Conservation (phyloP, 2,113 vertebrate genomes). For the Solea senegalensis region DNA sequence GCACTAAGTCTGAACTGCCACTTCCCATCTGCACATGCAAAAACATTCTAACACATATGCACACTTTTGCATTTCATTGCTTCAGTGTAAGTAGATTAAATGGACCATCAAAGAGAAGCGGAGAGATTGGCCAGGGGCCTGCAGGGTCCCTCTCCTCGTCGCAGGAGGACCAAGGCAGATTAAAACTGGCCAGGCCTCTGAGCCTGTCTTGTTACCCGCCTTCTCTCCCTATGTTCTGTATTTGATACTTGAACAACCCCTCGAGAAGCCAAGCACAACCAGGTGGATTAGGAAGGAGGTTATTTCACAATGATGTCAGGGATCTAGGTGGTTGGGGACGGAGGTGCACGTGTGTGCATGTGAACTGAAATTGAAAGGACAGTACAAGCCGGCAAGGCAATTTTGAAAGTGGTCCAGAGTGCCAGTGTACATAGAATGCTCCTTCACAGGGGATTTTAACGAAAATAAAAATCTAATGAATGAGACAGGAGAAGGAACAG, state of each 20-base stretch:
- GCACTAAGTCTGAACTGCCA: slow-evolving; percentile 33
- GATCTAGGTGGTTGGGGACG: slow-evolving; percentile 50
- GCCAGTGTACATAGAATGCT: slow-evolving; percentile 53
- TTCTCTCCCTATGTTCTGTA: slow-evolving; percentile 42
- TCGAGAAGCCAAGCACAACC: slow-evolving; percentile 44
- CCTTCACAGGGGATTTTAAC: slow-evolving; percentile 38
- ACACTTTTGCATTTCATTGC: slow-evolving; percentile 62
- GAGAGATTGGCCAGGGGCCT: slow-evolving; percentile 67
- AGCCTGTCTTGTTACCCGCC: slow-evolving; percentile 46
- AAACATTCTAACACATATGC: slow-evolving; percentile 17
- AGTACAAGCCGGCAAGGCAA: slow-evolving; percentile 41
- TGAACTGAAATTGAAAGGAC: slow-evolving; percentile 61
- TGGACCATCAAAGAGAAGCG: slow-evolving; percentile 78
- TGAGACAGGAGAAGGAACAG: slow-evolving; percentile 46
- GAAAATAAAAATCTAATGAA: slow-evolving; percentile 58
- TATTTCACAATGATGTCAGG: slow-evolving; percentile 60
- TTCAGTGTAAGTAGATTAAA: slow-evolving; percentile 77
- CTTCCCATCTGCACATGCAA: slow-evolving; percentile 18
- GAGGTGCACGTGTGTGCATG: slow-evolving; percentile 17
- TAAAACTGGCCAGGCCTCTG: slow-evolving; percentile 65
- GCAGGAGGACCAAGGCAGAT: slow-evolving; percentile 72
- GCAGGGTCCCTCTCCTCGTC: slow-evolving; percentile 62
- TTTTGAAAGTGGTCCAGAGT: slow-evolving; percentile 50
- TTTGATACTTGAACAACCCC: slow-evolving; percentile 39
- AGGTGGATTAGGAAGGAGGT: slow-evolving; percentile 73